A percentile compares a stretch with the other conserved stretches of the same genome.
Conservation (phyloP, 2,888 invertebrate genomes). For the Atrina japonica region DNA sequence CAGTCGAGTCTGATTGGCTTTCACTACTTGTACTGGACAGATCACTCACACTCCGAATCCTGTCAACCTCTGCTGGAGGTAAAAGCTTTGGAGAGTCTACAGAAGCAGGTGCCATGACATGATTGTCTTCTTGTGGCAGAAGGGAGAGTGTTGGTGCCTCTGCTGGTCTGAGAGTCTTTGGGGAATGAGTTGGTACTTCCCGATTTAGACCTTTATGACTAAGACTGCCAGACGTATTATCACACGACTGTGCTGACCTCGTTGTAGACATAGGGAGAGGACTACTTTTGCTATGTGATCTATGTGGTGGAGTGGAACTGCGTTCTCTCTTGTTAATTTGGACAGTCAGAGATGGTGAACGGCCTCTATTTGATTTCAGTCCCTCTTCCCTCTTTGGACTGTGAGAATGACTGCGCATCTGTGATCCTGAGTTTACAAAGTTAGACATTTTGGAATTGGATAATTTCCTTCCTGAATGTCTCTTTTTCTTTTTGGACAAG, state of each 20-base stretch:
- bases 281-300: slow-evolving; percentile 59
- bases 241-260: slow-evolving; percentile 35
- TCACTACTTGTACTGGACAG: slow-evolving; percentile 47
- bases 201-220: slow-evolving; percentile 4
- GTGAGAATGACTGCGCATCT: slow-evolving; percentile 60
- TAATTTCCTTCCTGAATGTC: slow-evolving; percentile 40
- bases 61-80: slow-evolving; percentile 63
- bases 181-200: slow-evolving; percentile 55
- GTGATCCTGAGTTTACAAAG: slow-evolving; percentile 20
- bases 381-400: slow-evolving; percentile 65
- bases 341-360: slow-evolving; percentile 58
- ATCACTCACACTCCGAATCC: slow-evolving; percentile 55
- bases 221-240: slow-evolving; percentile 14
- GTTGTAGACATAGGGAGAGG: slow-evolving; percentile 45
- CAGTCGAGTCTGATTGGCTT: slow-evolving; percentile 30
- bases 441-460: slow-evolving; percentile 29
- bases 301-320: slow-evolving; percentile 52
- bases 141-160: slow-evolving; percentile 69
- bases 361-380: slow-evolving; percentile 36
- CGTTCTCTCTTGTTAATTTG: slow-evolving; percentile 44
- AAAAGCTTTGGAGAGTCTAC: slow-evolving; percentile 64
- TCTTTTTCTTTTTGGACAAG: slow-evolving; percentile 67
- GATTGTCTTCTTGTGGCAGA: slow-evolving; percentile 50
- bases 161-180: slow-evolving; percentile 73
- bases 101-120: slow-evolving; percentile 31